phyloP scores from a whole-genome alignment of 2,888 invertebrate species.

The Drosophila recens region DNA sequence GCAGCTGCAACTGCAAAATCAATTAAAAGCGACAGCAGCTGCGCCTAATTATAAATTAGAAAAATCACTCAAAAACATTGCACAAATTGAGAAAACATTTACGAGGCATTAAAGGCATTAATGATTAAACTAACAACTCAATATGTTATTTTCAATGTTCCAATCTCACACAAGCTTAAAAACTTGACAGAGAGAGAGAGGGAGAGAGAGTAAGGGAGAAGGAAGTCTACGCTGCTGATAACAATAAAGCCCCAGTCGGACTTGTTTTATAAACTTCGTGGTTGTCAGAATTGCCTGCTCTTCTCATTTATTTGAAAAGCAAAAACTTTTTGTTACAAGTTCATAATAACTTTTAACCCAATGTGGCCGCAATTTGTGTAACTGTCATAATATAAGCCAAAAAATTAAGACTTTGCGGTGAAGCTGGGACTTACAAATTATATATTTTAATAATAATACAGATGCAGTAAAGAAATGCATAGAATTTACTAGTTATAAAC shows the following conservation, averaged over 20 bases:
- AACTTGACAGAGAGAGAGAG: not conserved
- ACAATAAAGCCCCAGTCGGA: conserved; percentile 9
- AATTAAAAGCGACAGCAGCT: conserved; percentile 38
- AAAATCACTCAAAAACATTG: conserved; percentile 8
- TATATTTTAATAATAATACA: not conserved
- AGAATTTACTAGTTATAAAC: not conserved
- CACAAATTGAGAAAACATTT: conserved; percentile 5
- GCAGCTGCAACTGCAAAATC: conserved; percentile 37
- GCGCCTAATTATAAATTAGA: conserved; percentile 41
- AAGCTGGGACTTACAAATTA: not conserved
- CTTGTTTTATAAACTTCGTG: not conserved
- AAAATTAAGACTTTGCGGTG: conserved; percentile 6
- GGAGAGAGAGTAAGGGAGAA: not conserved
- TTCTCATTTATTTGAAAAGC: not conserved
- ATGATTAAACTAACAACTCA: conserved; percentile 29
- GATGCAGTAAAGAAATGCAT: not conserved
- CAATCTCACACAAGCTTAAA: not conserved
- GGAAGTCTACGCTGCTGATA: not conserved
- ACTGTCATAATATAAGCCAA: conserved; percentile 14
- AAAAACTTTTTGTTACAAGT: conserved; percentile 3
- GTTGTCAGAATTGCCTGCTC: not conserved
- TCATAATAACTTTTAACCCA: conserved; percentile 12
- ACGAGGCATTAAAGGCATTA: conserved; percentile 19
- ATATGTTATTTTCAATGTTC: conserved; percentile 9
- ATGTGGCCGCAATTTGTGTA: conserved; percentile 6